Evolutionary conservation across 2,797 vertebrate species (phyloP).

Genomic region (Propithecus perrieri): DNA sequence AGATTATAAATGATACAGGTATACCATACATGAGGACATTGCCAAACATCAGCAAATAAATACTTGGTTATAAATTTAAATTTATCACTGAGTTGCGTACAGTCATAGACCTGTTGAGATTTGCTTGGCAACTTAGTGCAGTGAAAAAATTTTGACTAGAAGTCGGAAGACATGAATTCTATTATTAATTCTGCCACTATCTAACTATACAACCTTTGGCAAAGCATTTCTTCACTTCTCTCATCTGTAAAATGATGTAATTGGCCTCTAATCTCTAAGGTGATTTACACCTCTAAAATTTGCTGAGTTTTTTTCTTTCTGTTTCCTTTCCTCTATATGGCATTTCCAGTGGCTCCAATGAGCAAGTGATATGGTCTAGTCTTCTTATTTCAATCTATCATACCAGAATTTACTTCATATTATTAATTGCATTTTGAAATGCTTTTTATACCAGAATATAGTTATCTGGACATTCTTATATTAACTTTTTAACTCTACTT

Average conservation of each 20-base stretch:
- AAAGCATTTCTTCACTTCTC: neutral
- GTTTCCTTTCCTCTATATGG: neutral
- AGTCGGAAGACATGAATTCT: neutral
- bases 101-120: neutral
- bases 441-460: neutral
- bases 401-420: neutral
- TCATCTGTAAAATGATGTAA: neutral
- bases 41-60: slow-evolving; percentile 28
- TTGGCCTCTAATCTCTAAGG: neutral
- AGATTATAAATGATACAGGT: neutral
- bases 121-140: neutral
- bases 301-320: neutral
- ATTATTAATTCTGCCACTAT: neutral
- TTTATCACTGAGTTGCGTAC: neutral
- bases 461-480: neutral
- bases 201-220: neutral
- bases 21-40: neutral
- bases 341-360: neutral
- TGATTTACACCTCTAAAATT: neutral
- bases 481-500: neutral
- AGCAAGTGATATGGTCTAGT: neutral
- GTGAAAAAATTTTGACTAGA: neutral
- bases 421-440: neutral
- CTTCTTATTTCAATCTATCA: neutral
- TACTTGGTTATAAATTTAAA: neutral